Conservation (phyloP, 1,140 invertebrate genomes). For the Manduca sexta region DNA sequence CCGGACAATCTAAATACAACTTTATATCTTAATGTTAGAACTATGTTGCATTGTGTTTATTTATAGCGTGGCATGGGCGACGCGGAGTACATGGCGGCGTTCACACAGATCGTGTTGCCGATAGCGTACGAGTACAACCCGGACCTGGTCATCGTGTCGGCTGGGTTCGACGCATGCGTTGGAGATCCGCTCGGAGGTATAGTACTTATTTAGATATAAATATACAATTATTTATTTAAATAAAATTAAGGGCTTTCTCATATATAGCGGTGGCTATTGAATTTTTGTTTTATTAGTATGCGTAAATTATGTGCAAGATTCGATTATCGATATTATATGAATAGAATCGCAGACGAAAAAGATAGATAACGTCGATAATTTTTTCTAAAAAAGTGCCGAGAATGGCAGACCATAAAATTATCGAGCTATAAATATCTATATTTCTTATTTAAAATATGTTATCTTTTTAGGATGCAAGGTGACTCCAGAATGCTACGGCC, state of each 20-base stretch:
- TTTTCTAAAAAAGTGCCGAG: too few species aligned
- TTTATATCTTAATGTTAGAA: too few species aligned
- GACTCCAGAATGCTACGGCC: constrained; percentile 89
- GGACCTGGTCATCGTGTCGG: constrained; percentile 92
- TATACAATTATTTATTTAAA: too few species aligned
- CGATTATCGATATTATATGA: too few species aligned
- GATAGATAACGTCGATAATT: too few species aligned
- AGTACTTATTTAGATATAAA: background rate
- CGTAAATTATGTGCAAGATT: too few species aligned
- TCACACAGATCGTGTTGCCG: constrained; percentile 91
- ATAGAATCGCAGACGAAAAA: too few species aligned
- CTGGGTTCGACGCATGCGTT: constrained; percentile 94
- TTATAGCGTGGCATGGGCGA: constrained; percentile 88
- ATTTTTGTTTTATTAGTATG: too few species aligned
- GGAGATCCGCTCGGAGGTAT: constrained; percentile 90
- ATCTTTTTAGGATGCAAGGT: constrained; percentile 80
- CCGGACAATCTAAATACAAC: too few species aligned
- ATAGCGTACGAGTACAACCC: constrained; percentile 93
- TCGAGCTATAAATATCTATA: background rate
- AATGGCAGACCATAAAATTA: background rate
- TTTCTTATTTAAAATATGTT: background rate
- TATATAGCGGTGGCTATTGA: too few species aligned
- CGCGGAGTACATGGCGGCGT: constrained; percentile 91
- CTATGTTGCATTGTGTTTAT: background rate
- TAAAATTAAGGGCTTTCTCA: too few species aligned